Percentiles rank a stretch among this genome's conserved stretches.
phyloP scores from a whole-genome alignment of 2,113 vertebrate species.

The Octodon degus region DNA sequence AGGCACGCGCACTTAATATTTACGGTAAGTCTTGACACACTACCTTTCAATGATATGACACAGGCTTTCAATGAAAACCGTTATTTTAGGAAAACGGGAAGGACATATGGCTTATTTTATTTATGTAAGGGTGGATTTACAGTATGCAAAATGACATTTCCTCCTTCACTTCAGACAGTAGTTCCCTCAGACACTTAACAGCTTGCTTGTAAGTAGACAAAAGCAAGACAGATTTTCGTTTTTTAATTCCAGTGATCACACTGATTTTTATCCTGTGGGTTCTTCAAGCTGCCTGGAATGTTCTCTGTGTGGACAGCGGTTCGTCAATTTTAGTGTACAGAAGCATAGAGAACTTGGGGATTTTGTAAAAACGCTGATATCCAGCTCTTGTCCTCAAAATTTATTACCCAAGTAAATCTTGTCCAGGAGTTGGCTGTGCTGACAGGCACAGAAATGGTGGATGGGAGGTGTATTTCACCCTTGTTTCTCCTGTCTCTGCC shows the following conservation, averaged over 20 bases:
- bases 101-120: background rate
- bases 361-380: background rate
- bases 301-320: too few species aligned
- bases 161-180: background rate
- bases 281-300: background rate
- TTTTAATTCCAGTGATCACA: background rate
- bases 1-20: accelerated
- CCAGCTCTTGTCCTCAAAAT: background rate
- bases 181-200: accelerated
- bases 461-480: background rate
- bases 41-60: background rate
- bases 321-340: background rate
- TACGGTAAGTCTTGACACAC: background rate
- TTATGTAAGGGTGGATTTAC: too few species aligned
- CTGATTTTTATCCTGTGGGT: background rate
- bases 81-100: background rate
- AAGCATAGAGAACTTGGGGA: background rate
- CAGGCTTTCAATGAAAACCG: background rate
- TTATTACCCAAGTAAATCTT: background rate
- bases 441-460: too few species aligned
- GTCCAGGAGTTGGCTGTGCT: too few species aligned
- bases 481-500: background rate
- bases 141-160: background rate
- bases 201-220: background rate
- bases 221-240: background rate